Evolutionary conservation across 2,888 invertebrate genomes (phyloP).

Genomic region (Scaptomyza polygonia): DNA sequence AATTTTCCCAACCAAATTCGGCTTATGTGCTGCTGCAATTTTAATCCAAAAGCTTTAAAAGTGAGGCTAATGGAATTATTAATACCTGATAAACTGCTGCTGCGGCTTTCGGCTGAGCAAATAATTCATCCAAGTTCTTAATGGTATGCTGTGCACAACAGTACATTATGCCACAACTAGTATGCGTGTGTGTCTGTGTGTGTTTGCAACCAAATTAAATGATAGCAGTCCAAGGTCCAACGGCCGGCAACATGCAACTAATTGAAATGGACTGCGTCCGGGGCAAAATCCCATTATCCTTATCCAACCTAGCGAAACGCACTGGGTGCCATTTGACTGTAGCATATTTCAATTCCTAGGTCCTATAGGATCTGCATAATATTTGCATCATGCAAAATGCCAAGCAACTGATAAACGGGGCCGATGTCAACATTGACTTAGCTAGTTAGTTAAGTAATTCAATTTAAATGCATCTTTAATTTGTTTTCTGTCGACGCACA

Average conservation of each 20-base stretch:
- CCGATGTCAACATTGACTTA: slow-evolving; percentile 29
- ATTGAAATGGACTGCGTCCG: slow-evolving; percentile 68
- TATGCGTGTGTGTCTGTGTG: neutral
- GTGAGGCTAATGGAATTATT: slow-evolving; percentile 16
- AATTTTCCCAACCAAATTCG: no score
- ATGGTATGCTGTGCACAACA: slow-evolving; percentile 6
- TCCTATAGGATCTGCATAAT: slow-evolving; percentile 3
- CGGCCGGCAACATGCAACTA: slow-evolving; percentile 44
- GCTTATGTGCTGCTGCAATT: neutral
- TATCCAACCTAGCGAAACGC: slow-evolving; percentile 36
- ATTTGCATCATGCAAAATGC: neutral
- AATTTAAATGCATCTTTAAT: slow-evolving; percentile 47
- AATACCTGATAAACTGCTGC: slow-evolving; percentile 35
- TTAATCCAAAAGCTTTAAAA: neutral
- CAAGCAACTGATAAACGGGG: slow-evolving; percentile 5
- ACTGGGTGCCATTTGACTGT: slow-evolving; percentile 28
- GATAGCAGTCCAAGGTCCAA: slow-evolving; percentile 38
- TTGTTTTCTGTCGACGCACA: slow-evolving; percentile 22
- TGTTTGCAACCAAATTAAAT: slow-evolving; percentile 49
- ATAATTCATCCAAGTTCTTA: slow-evolving; percentile 1
- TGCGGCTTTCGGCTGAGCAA: slow-evolving; percentile 17
- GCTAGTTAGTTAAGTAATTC: slow-evolving; percentile 30
- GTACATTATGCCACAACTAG: neutral
- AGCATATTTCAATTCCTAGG: slow-evolving; percentile 31
- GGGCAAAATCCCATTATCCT: slow-evolving; percentile 64